These are phyloP conservation scores for Herminia tarsipennalis DNA, from an alignment of 2,888 invertebrate species.

Conservation along the genomic window DNA sequence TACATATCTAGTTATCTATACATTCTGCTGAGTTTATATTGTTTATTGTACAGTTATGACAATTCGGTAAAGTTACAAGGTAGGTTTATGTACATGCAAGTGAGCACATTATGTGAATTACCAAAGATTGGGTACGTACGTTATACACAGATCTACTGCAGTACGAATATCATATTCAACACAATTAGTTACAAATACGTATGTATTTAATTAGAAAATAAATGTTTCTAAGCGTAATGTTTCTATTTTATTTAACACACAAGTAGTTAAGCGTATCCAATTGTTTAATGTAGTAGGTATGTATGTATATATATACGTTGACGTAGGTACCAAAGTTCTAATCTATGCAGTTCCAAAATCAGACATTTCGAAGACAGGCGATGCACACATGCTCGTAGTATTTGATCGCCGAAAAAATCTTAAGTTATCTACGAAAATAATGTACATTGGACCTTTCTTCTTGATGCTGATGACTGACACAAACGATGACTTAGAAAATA, in stretches of 20 bases:
- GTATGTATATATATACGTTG: constrained; percentile 52
- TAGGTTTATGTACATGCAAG: constrained; percentile 59
- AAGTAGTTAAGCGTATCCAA: constrained; percentile 79
- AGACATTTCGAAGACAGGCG: constrained; percentile 69
- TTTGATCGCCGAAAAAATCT: constrained; percentile 68
- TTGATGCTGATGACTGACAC: constrained; percentile 52
- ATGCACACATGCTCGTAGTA: constrained; percentile 50
- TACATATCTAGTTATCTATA: constrained; percentile 65
- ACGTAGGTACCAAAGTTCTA: constrained; percentile 50
- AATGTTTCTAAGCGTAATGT: constrained; percentile 81
- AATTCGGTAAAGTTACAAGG: constrained; percentile 50
- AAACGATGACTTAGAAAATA: constrained; percentile 48
- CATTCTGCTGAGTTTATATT: constrained; percentile 47
- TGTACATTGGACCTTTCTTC: constrained; percentile 60
- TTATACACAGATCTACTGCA: constrained; percentile 82
- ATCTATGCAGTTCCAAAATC: constrained; percentile 53
- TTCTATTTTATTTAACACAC: constrained; percentile 79
- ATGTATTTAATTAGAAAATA: constrained; percentile 72
- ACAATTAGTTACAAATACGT: constrained; percentile 79
- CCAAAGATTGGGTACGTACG: constrained; percentile 71
- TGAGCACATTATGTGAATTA: constrained; percentile 63
- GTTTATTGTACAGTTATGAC: constrained; percentile 41
- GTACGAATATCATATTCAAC: constrained; percentile 79
- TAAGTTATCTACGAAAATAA: constrained; percentile 78
- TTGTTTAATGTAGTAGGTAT: constrained; percentile 56